These are phyloP conservation scores for Argyresthia goedartella DNA, from an alignment of 2,888 invertebrate species.

Conservation along the genomic window DNA sequence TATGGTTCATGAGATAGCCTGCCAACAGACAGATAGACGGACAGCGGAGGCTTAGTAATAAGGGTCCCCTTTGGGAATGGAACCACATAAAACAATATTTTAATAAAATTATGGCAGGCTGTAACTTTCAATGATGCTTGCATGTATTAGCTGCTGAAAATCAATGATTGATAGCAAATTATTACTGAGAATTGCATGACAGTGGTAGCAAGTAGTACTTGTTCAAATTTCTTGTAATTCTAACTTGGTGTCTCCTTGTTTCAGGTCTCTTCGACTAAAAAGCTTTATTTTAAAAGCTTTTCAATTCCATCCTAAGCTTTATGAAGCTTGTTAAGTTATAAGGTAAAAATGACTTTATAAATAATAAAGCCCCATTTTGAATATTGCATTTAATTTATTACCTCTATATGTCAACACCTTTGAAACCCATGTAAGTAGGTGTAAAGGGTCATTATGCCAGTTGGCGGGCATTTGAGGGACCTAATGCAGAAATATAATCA, in stretches of 20 bases:
- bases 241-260: slow-evolving; percentile 46
- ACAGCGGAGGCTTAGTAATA: too few relatives aligned
- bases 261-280: slow-evolving; percentile 83
- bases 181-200: slow-evolving; percentile 27
- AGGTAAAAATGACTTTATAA: slow-evolving; percentile 48
- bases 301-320: slow-evolving; percentile 58
- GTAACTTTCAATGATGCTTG: slow-evolving; percentile 57
- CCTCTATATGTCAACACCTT: too few relatives aligned
- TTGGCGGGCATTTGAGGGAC: too few relatives aligned
- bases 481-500: too few relatives aligned
- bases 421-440: too few relatives aligned
- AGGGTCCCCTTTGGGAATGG: too few relatives aligned
- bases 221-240: slow-evolving; percentile 11
- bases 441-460: too few relatives aligned
- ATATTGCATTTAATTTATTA: neutral
- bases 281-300: slow-evolving; percentile 50
- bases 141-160: slow-evolving; percentile 73
- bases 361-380: slow-evolving; percentile 23
- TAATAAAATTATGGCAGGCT: too few relatives aligned
- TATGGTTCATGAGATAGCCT: too few relatives aligned
- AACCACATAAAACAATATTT: too few relatives aligned
- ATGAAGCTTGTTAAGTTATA: slow-evolving; percentile 59
- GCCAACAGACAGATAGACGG: too few relatives aligned
- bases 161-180: slow-evolving; percentile 36
- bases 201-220: slow-evolving; percentile 1